Base-by-base conservation (phyloP, 2,113 vertebrate species). In the Caranx melampygus region DNA sequence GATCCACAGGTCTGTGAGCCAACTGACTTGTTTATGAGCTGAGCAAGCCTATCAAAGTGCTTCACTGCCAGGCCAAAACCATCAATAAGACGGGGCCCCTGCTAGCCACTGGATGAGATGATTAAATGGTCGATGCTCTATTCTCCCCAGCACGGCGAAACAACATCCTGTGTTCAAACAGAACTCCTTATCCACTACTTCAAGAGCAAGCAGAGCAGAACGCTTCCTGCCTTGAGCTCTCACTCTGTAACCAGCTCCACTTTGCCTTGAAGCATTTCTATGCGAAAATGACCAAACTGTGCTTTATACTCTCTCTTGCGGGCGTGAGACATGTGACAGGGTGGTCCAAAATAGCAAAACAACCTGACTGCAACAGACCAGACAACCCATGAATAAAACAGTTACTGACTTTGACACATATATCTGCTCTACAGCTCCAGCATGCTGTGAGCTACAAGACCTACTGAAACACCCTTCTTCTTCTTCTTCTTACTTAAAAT, bases 91-190 rank as follows among this genome's bases (percentile, higher is more conserved):
- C 37, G 21, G 15, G 45, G 35, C 55, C 4, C 10, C 10, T 21
- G 54, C 34, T 7, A 18, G 64, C 61, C 34, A 77, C 74, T 68
- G 78, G 44, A 75, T 40, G 79, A 76, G 67, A 81, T 72, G 59
- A 89, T 89, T 84, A 66, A 84, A 86, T 55, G 61, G 5, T 55
- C 2, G 16, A 40, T 58, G 83, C 64, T 81, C 33, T 49, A 2
- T 61, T 65, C 61, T 58, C 55, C 51, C 26, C 15, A 8, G 37
- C 75, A 55, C 72, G 63, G 60, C 68, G 67, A 58, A 77, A 71
- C 42, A 69, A 26, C 79, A 75, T 83, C 79, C 71, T 68, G 79
- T 34, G 71, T 68, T 72, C 64, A 75, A 61, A 54, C 78, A 75
- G 15, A 69, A 49, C 78, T 75, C 47, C 58, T 83, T 21, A 78